Percentiles rank a stretch among this genome's conserved stretches.
These are phyloP conservation scores for Holotrichia oblita DNA, from an alignment of 1,140 invertebrate genomes.

Conservation along the genomic window DNA sequence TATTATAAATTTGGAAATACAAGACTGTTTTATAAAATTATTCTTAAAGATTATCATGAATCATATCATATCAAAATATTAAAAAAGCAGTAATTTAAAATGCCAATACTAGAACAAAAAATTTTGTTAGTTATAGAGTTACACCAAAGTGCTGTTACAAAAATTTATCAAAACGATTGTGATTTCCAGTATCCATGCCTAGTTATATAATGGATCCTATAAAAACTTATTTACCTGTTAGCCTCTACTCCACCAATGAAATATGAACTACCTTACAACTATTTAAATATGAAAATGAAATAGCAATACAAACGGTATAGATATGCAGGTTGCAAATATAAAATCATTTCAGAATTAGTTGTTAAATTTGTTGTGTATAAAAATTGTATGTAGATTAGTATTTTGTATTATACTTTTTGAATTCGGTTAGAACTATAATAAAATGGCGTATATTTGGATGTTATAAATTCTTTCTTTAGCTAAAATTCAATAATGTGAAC, in stretches of 20 bases:
- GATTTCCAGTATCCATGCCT: conserved; percentile 2
- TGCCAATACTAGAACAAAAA: not conserved
- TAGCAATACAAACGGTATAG: conserved; percentile 50
- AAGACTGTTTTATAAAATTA: conserved; percentile 12
- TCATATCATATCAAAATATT: conserved; percentile 20
- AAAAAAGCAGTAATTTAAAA: not conserved
- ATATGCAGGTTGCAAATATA: conserved; percentile 37
- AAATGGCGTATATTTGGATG: conserved; percentile 63
- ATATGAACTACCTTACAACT: conserved; percentile 34
- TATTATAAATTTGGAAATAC: not conserved
- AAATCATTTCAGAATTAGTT: conserved; percentile 46
- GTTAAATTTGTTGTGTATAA: conserved; percentile 60
- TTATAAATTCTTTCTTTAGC: conserved; percentile 53
- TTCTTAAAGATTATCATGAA: conserved; percentile 8
- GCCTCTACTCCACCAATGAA: conserved; percentile 37
- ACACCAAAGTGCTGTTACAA: conserved; percentile 52
- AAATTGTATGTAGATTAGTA: conserved; percentile 55
- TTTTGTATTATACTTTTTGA: conserved; percentile 62
- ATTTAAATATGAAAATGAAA: conserved; percentile 38
- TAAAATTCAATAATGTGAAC: not conserved
- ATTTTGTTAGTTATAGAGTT: conserved; percentile 26
- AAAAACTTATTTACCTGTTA: not conserved
- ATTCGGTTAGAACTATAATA: conserved; percentile 62
- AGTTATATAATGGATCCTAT: not conserved
- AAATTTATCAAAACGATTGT: conserved; percentile 20